These are phyloP conservation scores for Thyatira batis DNA, from an alignment of 2,888 invertebrate species.

Conservation along the genomic window DNA sequence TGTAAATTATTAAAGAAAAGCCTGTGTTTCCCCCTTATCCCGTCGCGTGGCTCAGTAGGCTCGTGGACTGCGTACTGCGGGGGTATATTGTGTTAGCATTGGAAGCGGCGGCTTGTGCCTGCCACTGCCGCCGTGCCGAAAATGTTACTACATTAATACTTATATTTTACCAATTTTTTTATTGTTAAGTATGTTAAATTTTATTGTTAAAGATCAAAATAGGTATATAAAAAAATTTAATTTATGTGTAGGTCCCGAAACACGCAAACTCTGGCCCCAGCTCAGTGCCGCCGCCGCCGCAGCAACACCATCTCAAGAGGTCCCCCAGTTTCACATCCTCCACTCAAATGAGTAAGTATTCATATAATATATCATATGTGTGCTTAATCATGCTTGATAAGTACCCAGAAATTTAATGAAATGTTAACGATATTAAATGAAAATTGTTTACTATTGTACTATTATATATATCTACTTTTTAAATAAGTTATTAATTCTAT, in stretches of 20 bases:
- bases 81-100: constrained; percentile 56
- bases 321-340: constrained; percentile 71
- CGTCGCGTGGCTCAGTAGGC: constrained; percentile 42
- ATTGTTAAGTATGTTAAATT: too few relatives aligned
- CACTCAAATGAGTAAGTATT: constrained; percentile 56
- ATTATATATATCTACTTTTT: too few relatives aligned
- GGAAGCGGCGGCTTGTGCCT: constrained; percentile 54
- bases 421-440: too few relatives aligned
- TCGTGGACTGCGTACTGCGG: constrained; percentile 63
- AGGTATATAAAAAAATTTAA: constrained; percentile 4
- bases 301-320: constrained; percentile 68
- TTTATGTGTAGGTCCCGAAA: constrained; percentile 42
- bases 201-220: too few relatives aligned
- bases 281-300: constrained; percentile 39
- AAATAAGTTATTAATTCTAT: too few relatives aligned
- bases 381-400: neutral
- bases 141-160: constrained; percentile 48
- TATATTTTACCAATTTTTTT: too few relatives aligned
- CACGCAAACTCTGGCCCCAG: constrained; percentile 37
- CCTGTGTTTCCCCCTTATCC: constrained; percentile 29
- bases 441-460: too few relatives aligned
- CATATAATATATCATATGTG: neutral
- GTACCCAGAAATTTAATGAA: too few relatives aligned
- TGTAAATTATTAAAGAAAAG: too few relatives aligned
- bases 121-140: constrained; percentile 35